Evolutionary conservation across 2,113 vertebrate genomes (phyloP).

Genomic region (Ardeotis arabs): DNA sequence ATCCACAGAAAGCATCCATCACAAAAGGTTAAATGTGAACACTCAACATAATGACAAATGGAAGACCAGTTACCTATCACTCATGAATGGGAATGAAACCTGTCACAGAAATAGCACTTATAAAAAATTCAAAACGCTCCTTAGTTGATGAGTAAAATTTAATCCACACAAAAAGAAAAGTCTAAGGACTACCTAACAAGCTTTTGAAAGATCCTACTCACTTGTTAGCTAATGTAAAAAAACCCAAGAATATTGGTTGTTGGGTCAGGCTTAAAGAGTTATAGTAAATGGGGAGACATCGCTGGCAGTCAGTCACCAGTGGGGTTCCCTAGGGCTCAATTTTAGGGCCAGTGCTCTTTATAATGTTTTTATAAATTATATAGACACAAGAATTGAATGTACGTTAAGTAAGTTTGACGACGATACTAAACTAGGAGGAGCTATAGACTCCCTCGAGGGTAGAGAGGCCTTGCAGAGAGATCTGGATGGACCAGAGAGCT

Average conservation of each 20-base stretch:
- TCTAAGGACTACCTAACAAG: not conserved
- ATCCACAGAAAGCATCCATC: not conserved
- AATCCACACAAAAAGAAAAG: not conserved
- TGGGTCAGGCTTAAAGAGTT: not conserved
- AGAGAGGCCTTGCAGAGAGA: not conserved
- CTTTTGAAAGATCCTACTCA: not conserved
- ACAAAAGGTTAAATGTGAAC: not conserved
- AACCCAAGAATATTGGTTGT: not conserved
- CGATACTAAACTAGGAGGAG: not conserved
- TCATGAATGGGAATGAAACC: not conserved
- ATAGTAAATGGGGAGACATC: not conserved
- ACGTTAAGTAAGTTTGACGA: not conserved
- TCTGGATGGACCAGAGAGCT: not conserved
- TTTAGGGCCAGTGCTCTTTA: not conserved
- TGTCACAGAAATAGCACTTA: not conserved
- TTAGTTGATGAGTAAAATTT: not conserved
- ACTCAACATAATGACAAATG: not conserved
- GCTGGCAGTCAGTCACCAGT: not conserved
- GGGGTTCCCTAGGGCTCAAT: not conserved
- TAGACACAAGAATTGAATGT: rapidly evolving
- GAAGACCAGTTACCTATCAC: not conserved
- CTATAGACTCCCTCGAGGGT: not conserved
- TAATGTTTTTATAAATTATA: not conserved
- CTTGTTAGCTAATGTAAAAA: not conserved
- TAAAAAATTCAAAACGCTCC: not conserved